Evolutionary conservation across 2,113 vertebrate genomes (phyloP).

Genomic region (Lepus europaeus): DNA sequence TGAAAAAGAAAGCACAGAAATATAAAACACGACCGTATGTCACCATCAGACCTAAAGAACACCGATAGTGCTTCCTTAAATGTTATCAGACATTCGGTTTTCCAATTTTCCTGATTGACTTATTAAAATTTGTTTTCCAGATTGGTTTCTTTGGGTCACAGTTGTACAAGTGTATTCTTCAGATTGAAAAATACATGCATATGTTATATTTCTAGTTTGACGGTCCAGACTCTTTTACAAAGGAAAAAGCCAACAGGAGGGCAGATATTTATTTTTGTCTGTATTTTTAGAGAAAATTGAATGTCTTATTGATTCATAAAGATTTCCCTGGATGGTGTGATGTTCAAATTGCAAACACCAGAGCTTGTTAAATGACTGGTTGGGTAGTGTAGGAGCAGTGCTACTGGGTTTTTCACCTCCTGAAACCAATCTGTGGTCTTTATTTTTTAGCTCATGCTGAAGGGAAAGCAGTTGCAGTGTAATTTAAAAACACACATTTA

Average conservation of each 20-base stretch:
- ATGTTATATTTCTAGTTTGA: slow-evolving; percentile 29
- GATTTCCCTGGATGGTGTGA: slow-evolving; percentile 21
- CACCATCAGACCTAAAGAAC: slow-evolving; percentile 34
- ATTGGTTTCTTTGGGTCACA: slow-evolving; percentile 10
- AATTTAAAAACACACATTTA: background rate
- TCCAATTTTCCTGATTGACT: slow-evolving; percentile 32
- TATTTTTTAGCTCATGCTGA: slow-evolving; percentile 25
- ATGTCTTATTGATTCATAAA: background rate
- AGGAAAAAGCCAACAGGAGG: background rate
- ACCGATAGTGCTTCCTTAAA: slow-evolving; percentile 22
- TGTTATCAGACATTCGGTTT: slow-evolving; percentile 7
- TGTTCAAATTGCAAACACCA: slow-evolving; percentile 18
- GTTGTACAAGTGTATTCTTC: slow-evolving; percentile 21
- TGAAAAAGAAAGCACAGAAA: background rate
- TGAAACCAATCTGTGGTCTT: background rate
- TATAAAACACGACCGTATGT: background rate
- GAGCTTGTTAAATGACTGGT: slow-evolving; percentile 25
- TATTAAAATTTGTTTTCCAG: background rate
- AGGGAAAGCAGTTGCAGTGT: background rate
- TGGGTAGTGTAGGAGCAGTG: background rate
- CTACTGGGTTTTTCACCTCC: accelerated
- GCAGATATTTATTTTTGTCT: slow-evolving; percentile 24
- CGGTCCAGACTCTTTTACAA: background rate
- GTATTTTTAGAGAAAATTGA: slow-evolving; percentile 32
- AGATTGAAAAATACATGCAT: background rate